Evolutionary conservation across 2,113 vertebrate species (phyloP).

Genomic region (Pseudorectes ferrugineus): DNA sequence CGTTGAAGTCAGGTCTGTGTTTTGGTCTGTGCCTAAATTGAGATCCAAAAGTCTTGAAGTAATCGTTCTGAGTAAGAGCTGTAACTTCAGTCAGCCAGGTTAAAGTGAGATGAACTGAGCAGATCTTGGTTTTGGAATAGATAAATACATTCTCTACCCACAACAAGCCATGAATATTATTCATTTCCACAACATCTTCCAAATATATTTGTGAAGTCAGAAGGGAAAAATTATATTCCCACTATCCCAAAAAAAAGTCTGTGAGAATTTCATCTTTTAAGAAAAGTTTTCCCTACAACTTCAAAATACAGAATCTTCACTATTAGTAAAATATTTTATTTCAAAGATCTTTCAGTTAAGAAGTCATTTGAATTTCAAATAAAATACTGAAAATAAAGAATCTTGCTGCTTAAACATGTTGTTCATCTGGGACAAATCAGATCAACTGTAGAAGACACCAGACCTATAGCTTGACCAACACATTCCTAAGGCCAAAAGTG

Average conservation of each 20-base stretch:
- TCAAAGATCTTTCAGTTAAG: background rate
- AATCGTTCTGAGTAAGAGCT: background rate
- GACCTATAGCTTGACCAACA: background rate
- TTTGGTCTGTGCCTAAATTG: background rate
- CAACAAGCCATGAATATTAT: background rate
- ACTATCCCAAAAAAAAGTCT: background rate
- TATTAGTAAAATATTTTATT: background rate
- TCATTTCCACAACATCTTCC: background rate
- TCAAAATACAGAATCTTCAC: background rate
- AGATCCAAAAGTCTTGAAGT: background rate
- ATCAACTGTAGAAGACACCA: background rate
- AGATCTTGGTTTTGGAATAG: background rate
- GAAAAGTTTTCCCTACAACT: background rate
- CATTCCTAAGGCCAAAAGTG: background rate
- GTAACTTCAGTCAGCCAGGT: background rate
- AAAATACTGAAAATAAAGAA: background rate
- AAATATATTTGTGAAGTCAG: background rate
- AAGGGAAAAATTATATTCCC: background rate
- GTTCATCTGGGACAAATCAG: background rate
- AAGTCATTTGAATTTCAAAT: background rate
- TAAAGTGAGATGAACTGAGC: background rate
- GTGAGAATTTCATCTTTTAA: background rate
- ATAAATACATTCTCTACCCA: background rate
- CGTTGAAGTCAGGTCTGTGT: background rate
- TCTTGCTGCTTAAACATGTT: background rate